Percentiles rank a stretch among this genome's conserved stretches.
phyloP scores from a whole-genome alignment of 2,888 invertebrate genomes.

The Asteroscopus sphinx region DNA sequence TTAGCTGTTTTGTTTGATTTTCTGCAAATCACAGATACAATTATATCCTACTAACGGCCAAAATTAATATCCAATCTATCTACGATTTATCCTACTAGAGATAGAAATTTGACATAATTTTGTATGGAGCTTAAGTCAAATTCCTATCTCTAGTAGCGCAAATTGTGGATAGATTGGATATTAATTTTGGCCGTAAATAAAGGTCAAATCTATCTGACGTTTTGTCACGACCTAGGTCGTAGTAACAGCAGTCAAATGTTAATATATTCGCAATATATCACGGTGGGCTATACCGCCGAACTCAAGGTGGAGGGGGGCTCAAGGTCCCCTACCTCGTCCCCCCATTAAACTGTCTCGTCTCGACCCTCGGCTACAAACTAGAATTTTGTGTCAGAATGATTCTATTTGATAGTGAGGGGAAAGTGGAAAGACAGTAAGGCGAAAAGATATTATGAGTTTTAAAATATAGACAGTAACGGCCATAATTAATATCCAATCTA shows the following conservation, averaged over 20 bases:
- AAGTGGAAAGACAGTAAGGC: neutral
- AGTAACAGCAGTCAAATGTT: constrained; percentile 39
- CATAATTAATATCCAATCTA: too few relatives aligned
- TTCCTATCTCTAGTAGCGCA: too few relatives aligned
- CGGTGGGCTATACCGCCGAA: constrained; percentile 49
- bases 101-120: too few relatives aligned
- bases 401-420: constrained; percentile 6
- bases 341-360: constrained; percentile 56
- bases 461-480: too few relatives aligned
- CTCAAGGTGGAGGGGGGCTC: constrained; percentile 65
- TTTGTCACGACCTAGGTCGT: constrained; percentile 34
- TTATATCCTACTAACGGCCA: too few relatives aligned
- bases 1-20: too few relatives aligned
- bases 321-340: constrained; percentile 67
- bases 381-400: constrained; percentile 3
- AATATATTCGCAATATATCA: constrained; percentile 70
- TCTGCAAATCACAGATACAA: too few relatives aligned
- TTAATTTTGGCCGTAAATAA: constrained; percentile 3
- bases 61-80: too few relatives aligned
- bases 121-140: too few relatives aligned
- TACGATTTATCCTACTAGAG: too few relatives aligned
- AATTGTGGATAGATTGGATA: too few relatives aligned
- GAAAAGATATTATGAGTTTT: too few relatives aligned
- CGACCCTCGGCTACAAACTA: constrained; percentile 15
- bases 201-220: constrained; percentile 26